Percentiles rank a stretch among this genome's conserved stretches.
Conservation (phyloP, 2,888 invertebrate genomes). For the Eilema sororculum region DNA sequence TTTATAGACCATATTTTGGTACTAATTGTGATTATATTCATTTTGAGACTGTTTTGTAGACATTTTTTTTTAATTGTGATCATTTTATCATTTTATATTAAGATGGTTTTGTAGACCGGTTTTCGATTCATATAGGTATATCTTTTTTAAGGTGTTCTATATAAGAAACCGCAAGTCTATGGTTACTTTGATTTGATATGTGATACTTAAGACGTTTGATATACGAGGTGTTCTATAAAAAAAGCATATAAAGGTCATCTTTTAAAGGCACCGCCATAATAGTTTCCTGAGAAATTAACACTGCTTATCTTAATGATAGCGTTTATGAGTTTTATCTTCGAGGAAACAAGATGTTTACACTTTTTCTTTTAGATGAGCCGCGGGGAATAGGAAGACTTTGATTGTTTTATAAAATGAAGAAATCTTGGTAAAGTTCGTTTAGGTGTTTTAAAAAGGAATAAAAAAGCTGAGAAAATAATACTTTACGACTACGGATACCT, state of each 20-base stretch:
- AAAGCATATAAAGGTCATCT: conserved; percentile 58
- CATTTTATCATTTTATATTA: not conserved
- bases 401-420: conserved; percentile 43
- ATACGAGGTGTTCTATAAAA: conserved; percentile 26
- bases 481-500: too few species aligned
- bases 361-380: conserved; percentile 59
- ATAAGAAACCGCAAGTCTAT: conserved; percentile 21
- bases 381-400: conserved; percentile 43
- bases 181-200: conserved; percentile 49
- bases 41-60: too few species aligned
- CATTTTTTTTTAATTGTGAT: too few species aligned
- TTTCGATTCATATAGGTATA: not conserved
- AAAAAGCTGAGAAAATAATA: not conserved
- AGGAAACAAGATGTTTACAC: conserved; percentile 73
- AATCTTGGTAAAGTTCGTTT: conserved; percentile 25
- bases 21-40: too few species aligned
- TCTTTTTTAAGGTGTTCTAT: conserved; percentile 4
- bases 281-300: conserved; percentile 76
- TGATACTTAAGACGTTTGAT: conserved; percentile 34
- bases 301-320: conserved; percentile 71
- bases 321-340: conserved; percentile 72
- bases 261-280: conserved; percentile 64
- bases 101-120: not conserved
- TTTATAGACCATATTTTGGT: too few species aligned
- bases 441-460: not conserved